phyloP scores from a whole-genome alignment of 2,113 vertebrate genomes.

The Xenopus borealis region DNA sequence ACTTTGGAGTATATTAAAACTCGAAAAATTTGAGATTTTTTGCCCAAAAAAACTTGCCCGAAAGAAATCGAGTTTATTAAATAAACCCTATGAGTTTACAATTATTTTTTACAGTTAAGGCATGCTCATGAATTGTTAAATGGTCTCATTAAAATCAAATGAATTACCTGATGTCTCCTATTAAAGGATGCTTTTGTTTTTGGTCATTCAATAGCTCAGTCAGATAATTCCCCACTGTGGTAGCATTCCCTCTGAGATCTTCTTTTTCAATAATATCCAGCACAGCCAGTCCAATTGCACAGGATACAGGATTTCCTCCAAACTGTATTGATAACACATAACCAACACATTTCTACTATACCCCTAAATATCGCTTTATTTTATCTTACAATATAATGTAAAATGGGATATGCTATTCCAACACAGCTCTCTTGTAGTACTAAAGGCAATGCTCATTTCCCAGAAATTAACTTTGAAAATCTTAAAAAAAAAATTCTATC shows the following conservation, averaged over 20 bases:
- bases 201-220: constrained; percentile 69
- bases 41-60: too few relatives aligned
- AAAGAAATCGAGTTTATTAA: too few relatives aligned
- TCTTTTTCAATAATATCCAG: constrained; percentile 86
- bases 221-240: constrained; percentile 78
- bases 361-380: too few relatives aligned
- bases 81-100: too few relatives aligned
- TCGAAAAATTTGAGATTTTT: too few relatives aligned
- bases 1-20: too few relatives aligned
- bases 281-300: constrained; percentile 87
- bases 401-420: background rate
- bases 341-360: background rate
- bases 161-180: constrained; percentile 84
- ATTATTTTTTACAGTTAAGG: too few relatives aligned
- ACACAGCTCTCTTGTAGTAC: constrained; percentile 5
- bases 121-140: too few relatives aligned
- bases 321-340: constrained; percentile 66
- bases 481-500: too few relatives aligned
- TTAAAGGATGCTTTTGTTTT: constrained; percentile 80
- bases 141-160: too few relatives aligned
- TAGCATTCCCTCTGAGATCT: constrained; percentile 84
- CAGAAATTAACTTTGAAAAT: too few relatives aligned
- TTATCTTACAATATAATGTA: too few relatives aligned
- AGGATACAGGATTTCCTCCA: constrained; percentile 94
- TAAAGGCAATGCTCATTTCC: background rate